phyloP scores from a whole-genome alignment of 2,113 vertebrate species.

The Hiodon tergisus region DNA sequence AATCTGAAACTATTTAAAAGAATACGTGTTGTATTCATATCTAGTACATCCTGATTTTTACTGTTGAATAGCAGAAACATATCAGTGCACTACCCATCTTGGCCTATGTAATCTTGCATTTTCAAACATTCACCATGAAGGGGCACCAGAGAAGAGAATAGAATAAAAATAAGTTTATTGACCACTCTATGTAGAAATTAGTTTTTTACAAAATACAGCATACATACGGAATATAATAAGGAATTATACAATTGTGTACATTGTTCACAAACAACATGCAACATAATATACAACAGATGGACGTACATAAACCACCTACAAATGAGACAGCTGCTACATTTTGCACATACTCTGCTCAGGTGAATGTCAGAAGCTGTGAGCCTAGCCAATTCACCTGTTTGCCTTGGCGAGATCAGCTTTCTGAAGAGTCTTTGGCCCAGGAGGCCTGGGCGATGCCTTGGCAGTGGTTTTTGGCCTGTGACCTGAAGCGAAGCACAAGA shows the following conservation, averaged over 20 bases:
- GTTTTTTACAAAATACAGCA: too few relatives aligned
- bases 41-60: too few relatives aligned
- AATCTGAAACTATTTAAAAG: too few relatives aligned
- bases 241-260: too few relatives aligned
- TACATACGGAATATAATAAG: too few relatives aligned
- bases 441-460: constrained; percentile 48
- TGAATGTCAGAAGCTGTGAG: constrained; percentile 18
- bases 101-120: not conserved
- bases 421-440: constrained; percentile 47
- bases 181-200: too few relatives aligned
- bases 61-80: not conserved
- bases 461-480: constrained; percentile 53
- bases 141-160: not conserved
- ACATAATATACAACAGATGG: too few relatives aligned
- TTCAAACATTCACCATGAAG: constrained; percentile 6
- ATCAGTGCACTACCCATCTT: not conserved
- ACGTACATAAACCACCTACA: too few relatives aligned
- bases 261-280: too few relatives aligned
- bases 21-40: too few relatives aligned
- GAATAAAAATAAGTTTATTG: too few relatives aligned
- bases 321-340: constrained; percentile 24
- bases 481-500: constrained; percentile 42
- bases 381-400: constrained; percentile 51
- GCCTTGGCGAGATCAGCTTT: constrained; percentile 53
- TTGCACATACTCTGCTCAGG: constrained; percentile 21